Conservation (phyloP, 37 sponge, comb jelly and placozoan genomes). For the Cliona cf. orientalis region DNA sequence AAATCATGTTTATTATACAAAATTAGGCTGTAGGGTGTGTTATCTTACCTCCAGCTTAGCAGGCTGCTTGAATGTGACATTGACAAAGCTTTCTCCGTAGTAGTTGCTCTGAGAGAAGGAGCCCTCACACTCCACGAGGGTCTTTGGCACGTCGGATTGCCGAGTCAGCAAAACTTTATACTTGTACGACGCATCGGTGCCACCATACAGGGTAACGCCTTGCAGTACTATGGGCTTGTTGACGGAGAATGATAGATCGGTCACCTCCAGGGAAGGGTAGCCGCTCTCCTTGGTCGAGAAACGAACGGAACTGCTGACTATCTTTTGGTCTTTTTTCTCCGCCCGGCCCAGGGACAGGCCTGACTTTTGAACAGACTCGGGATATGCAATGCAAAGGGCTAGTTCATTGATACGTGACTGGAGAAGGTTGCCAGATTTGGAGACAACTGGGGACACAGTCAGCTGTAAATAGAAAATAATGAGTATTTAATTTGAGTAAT, state of each 20-base stretch:
- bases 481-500: no score
- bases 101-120: conserved; percentile 25
- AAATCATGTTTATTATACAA: background rate
- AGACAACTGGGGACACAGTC: conserved; percentile 49
- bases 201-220: conserved; percentile 58
- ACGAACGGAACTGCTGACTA: conserved; percentile 37
- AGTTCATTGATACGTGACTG: conserved; percentile 79
- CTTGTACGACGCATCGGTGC: conserved; percentile 34
- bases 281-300: conserved; percentile 50
- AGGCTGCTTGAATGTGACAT: conserved; percentile 41
- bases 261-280: conserved; percentile 40
- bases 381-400: conserved; percentile 70
- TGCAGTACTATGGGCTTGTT: conserved; percentile 66
- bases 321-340: conserved; percentile 52
- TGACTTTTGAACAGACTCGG: conserved; percentile 51
- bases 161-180: conserved; percentile 41
- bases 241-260: conserved; percentile 63
- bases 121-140: conserved; percentile 15
- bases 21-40: no score
- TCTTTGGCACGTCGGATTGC: background rate
- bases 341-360: conserved; percentile 33
- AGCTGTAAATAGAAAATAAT: background rate
- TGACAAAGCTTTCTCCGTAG: conserved; percentile 40
- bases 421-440: conserved; percentile 64
- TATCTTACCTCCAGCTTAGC: conserved; percentile 44